Evolutionary conservation across 2,888 invertebrate genomes (phyloP).

Genomic region (Drosophila sordidapex): DNA sequence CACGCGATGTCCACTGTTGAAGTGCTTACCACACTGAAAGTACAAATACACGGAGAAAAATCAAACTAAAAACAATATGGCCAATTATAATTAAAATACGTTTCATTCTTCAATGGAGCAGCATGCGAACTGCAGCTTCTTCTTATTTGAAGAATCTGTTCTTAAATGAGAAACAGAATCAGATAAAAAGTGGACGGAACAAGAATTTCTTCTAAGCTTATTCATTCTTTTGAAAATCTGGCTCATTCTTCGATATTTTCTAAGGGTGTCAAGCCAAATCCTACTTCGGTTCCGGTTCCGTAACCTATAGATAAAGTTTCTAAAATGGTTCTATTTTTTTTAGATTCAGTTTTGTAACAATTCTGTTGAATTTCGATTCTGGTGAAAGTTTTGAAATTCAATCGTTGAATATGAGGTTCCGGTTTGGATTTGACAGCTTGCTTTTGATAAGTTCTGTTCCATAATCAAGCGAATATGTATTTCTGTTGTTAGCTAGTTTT

Average conservation of each 20-base stretch:
- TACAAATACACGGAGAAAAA: neutral
- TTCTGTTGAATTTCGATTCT: neutral
- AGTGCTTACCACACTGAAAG: constrained; percentile 1
- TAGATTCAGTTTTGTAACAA: neutral
- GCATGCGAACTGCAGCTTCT: no score
- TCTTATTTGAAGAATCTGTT: neutral
- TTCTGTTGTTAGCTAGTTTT: neutral
- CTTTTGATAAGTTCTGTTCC: neutral
- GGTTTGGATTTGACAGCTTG: neutral
- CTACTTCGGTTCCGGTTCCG: neutral
- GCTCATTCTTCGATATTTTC: neutral
- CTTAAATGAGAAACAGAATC: neutral
- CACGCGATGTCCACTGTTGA: constrained; percentile 46
- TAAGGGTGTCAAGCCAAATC: neutral
- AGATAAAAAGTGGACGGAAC: accelerated
- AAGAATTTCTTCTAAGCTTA: neutral
- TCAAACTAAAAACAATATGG: neutral
- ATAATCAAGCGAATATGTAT: neutral
- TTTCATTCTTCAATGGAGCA: neutral
- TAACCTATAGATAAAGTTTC: neutral
- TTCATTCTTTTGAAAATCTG: neutral
- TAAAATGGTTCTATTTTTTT: neutral
- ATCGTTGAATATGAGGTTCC: accelerated
- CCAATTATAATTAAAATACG: neutral
- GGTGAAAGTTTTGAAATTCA: neutral